Conservation (phyloP, 2,888 invertebrate species). For the Oscheius sp. region DNA sequence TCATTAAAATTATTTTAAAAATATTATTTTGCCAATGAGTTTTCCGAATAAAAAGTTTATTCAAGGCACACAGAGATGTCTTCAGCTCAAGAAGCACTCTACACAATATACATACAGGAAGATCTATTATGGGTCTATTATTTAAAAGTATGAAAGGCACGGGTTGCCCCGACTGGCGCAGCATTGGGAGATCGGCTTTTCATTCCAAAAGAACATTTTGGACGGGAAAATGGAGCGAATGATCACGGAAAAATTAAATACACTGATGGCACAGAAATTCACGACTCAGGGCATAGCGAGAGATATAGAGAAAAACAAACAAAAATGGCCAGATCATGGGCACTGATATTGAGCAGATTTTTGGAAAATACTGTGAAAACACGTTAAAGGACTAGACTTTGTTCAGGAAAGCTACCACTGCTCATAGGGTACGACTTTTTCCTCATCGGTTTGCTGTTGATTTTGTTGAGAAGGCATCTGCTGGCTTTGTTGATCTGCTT, state of each 20-base stretch:
- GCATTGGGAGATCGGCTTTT: not conserved
- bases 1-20: too few species aligned
- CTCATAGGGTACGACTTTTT: conserved; percentile 50
- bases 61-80: not conserved
- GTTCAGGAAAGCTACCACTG: conserved; percentile 40
- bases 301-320: too few species aligned
- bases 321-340: conserved; percentile 13
- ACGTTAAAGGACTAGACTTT: not conserved
- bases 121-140: not conserved
- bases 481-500: conserved; percentile 26
- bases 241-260: too few species aligned
- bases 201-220: not conserved
- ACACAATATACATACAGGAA: conserved; percentile 21
- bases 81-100: conserved; percentile 5
- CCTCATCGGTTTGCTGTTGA: conserved; percentile 27
- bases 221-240: not conserved
- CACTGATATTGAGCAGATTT: conserved; percentile 12
- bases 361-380: not conserved
- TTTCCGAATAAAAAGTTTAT: not conserved
- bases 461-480: conserved; percentile 26
- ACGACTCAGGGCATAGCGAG: not conserved
- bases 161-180: too few species aligned
- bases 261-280: conserved; percentile 5
- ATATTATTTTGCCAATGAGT: not conserved
- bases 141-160: conserved; percentile 8